These are phyloP conservation scores for Oncorhynchus gorbuscha DNA, from an alignment of 2,113 vertebrate genomes.

Conservation along the genomic window DNA sequence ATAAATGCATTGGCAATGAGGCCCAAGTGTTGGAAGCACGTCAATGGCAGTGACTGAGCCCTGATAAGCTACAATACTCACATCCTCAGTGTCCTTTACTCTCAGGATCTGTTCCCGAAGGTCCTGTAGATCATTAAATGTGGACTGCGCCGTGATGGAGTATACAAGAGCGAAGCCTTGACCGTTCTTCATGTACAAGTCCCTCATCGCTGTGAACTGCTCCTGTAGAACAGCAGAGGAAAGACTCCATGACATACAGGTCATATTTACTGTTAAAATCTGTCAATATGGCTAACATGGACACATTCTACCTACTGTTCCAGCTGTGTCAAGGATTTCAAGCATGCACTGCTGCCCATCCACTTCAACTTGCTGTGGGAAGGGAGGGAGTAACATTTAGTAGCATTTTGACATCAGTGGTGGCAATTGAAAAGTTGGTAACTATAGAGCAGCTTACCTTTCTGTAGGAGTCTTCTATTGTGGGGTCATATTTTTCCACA, in stretches of 20 bases:
- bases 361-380: conserved; percentile 93
- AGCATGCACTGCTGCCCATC: conserved; percentile 99
- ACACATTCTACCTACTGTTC: conserved; percentile 83
- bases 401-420: background rate
- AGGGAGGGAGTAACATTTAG: background rate
- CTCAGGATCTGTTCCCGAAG: conserved; percentile 96
- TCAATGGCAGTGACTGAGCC: too few relatives aligned
- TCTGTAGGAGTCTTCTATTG: conserved; percentile 99
- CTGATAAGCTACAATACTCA: conserved; percentile 71
- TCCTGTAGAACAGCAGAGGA: conserved; percentile 74
- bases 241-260: conserved; percentile 12
- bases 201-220: conserved; percentile 98
- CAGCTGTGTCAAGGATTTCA: conserved; percentile 97
- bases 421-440: background rate
- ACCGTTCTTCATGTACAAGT: conserved; percentile 99
- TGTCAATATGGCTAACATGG: background rate
- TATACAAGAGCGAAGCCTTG: conserved; percentile 99
- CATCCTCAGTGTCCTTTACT: conserved; percentile 98
- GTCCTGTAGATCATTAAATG: conserved; percentile 97
- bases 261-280: background rate
- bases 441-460: conserved; percentile 78
- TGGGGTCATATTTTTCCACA: conserved; percentile 99
- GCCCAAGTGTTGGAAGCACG: too few relatives aligned
- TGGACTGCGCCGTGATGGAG: conserved; percentile 98
- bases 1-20: too few relatives aligned